A percentile compares a stretch with the other conserved stretches of the same genome.
Conservation (phyloP, 2,113 vertebrate genomes). For the Platycercus adscitus region DNA sequence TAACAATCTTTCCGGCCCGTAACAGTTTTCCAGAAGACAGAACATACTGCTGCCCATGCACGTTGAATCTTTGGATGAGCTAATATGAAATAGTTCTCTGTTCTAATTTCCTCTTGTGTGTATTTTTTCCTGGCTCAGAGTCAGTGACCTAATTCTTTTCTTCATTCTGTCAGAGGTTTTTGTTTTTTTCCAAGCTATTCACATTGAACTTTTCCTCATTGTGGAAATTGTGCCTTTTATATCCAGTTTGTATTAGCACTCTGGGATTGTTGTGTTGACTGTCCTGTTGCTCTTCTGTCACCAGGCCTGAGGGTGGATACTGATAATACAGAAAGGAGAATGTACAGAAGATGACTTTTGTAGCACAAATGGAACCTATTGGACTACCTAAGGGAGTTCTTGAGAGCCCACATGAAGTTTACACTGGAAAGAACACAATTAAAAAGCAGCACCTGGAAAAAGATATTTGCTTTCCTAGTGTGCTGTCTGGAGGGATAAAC, state of each 20-base stretch:
- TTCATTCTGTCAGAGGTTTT: constrained; percentile 46
- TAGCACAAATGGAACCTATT: background rate
- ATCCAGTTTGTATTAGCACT: background rate
- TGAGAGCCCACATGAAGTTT: background rate
- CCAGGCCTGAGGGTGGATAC: background rate
- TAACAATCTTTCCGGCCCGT: constrained; percentile 53
- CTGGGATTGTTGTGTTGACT: background rate
- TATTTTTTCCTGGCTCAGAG: constrained; percentile 77
- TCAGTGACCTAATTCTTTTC: constrained; percentile 76
- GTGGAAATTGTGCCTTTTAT: constrained; percentile 41
- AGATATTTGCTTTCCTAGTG: background rate
- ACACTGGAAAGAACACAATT: background rate
- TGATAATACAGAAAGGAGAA: background rate
- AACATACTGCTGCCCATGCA: constrained; percentile 50
- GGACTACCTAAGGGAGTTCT: background rate
- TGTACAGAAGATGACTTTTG: background rate
- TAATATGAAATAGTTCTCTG: constrained; percentile 70
- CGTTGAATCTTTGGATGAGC: constrained; percentile 64
- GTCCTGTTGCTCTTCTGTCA: background rate
- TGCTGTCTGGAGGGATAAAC: background rate
- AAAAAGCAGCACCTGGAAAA: constrained; percentile 20
- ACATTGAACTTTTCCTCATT: background rate
- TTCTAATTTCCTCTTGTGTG: constrained; percentile 72
- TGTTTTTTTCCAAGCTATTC: constrained; percentile 71
- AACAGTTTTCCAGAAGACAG: constrained; percentile 52